Evolutionary conservation across 2,888 invertebrate genomes (phyloP).

Genomic region (Orthosia gothica): DNA sequence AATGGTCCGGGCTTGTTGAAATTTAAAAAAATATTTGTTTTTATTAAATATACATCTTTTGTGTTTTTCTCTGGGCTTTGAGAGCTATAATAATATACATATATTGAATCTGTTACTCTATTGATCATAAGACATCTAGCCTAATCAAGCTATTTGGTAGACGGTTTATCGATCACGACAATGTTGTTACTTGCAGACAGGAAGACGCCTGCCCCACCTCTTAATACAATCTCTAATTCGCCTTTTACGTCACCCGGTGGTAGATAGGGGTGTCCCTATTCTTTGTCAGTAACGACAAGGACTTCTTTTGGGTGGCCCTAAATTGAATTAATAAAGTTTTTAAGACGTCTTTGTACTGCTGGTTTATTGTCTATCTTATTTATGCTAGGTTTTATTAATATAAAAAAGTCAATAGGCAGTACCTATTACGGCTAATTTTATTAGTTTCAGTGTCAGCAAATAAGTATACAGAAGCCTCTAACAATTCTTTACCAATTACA

Average conservation of each 20-base stretch:
- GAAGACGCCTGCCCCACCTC: constrained; percentile 32
- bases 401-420: background rate
- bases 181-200: constrained; percentile 38
- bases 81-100: no score
- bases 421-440: background rate
- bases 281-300: constrained; percentile 17
- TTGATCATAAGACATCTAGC: background rate
- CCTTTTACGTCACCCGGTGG: constrained; percentile 9
- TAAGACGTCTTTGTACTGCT: constrained; percentile 23
- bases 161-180: constrained; percentile 21
- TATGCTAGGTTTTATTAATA: background rate
- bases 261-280: constrained; percentile 12
- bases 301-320: constrained; percentile 1
- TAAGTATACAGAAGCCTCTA: background rate
- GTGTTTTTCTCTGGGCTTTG: no score
- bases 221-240: constrained; percentile 5
- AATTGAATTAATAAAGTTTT: constrained; percentile 33
- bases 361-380: constrained; percentile 16
- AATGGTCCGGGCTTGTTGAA: no score
- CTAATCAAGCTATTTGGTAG: constrained; percentile 1
- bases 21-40: no score
- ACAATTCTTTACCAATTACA: no score
- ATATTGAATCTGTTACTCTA: no score
- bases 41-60: no score
- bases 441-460: background rate